phyloP scores from a whole-genome alignment of 2,797 vertebrate species.

The Sebastiscus albofasciatus region DNA sequence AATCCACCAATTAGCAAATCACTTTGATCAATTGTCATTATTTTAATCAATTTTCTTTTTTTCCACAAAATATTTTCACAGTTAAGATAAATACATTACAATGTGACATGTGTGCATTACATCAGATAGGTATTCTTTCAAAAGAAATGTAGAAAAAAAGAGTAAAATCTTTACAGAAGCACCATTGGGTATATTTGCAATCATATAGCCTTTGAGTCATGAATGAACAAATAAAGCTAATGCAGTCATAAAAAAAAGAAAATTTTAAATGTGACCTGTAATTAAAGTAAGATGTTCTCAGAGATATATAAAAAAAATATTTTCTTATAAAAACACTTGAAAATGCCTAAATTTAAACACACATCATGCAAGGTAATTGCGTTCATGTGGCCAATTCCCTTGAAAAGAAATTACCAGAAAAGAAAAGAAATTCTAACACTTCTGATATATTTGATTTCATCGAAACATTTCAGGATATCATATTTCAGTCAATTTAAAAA shows the following conservation, averaged over 20 bases:
- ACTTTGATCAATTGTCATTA: conserved; percentile 52
- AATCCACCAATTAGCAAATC: conserved; percentile 38
- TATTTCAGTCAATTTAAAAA: conserved; percentile 53
- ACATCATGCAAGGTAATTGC: conserved; percentile 37
- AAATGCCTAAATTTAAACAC: conserved; percentile 59
- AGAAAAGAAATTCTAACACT: conserved; percentile 21
- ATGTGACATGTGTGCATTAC: conserved; percentile 66
- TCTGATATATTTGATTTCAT: conserved; percentile 43
- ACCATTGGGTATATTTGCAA: conserved; percentile 46
- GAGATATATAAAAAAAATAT: conserved; percentile 42
- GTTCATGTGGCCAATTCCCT: conserved; percentile 33
- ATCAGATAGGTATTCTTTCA: conserved; percentile 39
- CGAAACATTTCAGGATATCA: conserved; percentile 54
- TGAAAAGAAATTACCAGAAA: neutral
- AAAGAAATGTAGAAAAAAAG: conserved; percentile 43
- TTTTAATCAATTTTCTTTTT: conserved; percentile 75
- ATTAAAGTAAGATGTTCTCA: conserved; percentile 29
- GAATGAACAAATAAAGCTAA: conserved; percentile 31
- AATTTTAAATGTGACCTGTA: conserved; percentile 35
- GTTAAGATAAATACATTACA: conserved; percentile 83
- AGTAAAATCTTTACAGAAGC: conserved; percentile 53
- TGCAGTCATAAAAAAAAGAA: neutral
- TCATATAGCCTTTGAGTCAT: conserved; percentile 21
- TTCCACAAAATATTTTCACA: conserved; percentile 79
- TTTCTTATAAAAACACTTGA: conserved; percentile 40